phyloP scores from a whole-genome alignment of 1,140 invertebrate species.

The Amphibalanus amphitrite region DNA sequence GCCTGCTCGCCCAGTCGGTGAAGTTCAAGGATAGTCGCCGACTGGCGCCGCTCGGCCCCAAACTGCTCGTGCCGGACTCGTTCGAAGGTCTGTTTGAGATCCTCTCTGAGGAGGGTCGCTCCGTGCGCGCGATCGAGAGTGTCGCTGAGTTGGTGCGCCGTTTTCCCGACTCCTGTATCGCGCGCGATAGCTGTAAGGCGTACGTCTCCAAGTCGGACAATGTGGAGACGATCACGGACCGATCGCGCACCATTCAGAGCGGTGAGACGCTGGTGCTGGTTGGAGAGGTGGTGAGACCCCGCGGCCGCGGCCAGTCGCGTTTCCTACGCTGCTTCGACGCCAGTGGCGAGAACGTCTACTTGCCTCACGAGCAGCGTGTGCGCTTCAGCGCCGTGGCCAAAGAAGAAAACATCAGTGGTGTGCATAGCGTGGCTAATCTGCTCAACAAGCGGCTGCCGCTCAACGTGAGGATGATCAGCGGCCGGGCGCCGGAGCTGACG shows the following conservation, averaged over 20 bases:
- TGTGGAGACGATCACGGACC: slow-evolving; percentile 40
- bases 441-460: slow-evolving; percentile 71
- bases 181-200: slow-evolving; percentile 67
- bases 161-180: slow-evolving; percentile 57
- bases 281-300: slow-evolving; percentile 41
- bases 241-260: slow-evolving; percentile 45
- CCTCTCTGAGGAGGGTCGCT: slow-evolving; percentile 75
- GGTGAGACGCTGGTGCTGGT: slow-evolving; percentile 62
- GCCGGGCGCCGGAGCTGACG: slow-evolving; percentile 55
- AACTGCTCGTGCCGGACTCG: slow-evolving; percentile 70
- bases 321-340: slow-evolving; percentile 71
- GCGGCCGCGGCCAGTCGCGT: slow-evolving; percentile 35
- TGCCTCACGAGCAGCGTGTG: slow-evolving; percentile 67
- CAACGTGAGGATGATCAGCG: slow-evolving; percentile 75
- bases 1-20: slow-evolving; percentile 69
- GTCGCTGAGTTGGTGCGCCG: slow-evolving; percentile 61
- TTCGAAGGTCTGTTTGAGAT: slow-evolving; percentile 87
- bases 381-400: slow-evolving; percentile 76
- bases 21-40: slow-evolving; percentile 68
- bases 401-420: slow-evolving; percentile 67
- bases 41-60: slow-evolving; percentile 55
- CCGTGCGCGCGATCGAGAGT: slow-evolving; percentile 71
- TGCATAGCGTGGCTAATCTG: slow-evolving; percentile 46
- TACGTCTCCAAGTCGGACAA: slow-evolving; percentile 32
- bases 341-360: slow-evolving; percentile 60